Conservation (phyloP, 2,113 vertebrate species). For the Rhea pennata region DNA sequence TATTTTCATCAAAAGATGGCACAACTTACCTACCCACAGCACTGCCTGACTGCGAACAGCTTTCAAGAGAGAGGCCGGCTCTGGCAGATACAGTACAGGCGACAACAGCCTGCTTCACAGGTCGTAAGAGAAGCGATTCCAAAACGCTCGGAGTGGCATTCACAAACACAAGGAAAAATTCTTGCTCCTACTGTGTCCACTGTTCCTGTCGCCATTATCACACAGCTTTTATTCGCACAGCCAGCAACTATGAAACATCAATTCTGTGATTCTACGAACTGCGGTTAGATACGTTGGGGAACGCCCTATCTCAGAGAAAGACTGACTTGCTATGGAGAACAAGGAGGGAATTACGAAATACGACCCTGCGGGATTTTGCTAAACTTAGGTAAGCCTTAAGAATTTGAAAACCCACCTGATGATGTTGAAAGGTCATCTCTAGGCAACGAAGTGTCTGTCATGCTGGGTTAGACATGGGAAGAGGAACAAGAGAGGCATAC, state of each 20-base stretch:
- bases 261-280: no score
- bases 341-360: neutral
- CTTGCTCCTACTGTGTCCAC: neutral
- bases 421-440: neutral
- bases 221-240: neutral
- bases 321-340: neutral
- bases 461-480: neutral
- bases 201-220: neutral
- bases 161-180: neutral
- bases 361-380: neutral
- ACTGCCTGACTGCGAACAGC: neutral
- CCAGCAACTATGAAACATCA: no score
- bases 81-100: neutral
- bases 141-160: neutral
- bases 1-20: neutral
- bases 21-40: rapidly evolving
- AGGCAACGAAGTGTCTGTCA: neutral
- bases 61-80: neutral
- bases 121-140: neutral
- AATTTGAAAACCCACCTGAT: neutral
- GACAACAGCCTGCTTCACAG: rapidly evolving
- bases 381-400: neutral
- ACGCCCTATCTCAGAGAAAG: neutral
- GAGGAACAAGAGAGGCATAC: neutral
- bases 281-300: neutral